phyloP scores from a whole-genome alignment of 1,140 invertebrate genomes.

The Melanaphis sacchari region DNA sequence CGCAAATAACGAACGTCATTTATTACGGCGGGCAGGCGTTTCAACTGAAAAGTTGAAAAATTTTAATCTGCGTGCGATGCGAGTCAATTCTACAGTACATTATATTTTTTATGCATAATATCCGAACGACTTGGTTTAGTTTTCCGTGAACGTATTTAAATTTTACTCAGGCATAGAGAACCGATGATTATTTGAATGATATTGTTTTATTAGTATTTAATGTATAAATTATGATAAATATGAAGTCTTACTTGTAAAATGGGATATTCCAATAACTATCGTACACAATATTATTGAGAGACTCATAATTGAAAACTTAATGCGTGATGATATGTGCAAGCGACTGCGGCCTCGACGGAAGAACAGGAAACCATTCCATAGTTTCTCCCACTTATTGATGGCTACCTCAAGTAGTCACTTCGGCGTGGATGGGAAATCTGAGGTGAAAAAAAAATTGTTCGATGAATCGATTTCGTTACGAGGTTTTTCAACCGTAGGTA shows the following conservation, averaged over 20 bases:
- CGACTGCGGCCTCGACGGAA: slow-evolving; percentile 51
- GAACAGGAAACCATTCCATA: slow-evolving; percentile 42
- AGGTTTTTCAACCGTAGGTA: slow-evolving; percentile 10
- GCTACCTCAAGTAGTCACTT: neutral
- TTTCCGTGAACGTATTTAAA: neutral
- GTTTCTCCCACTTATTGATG: slow-evolving; percentile 30
- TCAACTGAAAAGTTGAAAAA: neutral
- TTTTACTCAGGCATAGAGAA: rapidly evolving
- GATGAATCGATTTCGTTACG: slow-evolving; percentile 34
- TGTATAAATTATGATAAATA: neutral
- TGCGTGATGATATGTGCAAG: slow-evolving; percentile 27
- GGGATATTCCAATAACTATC: slow-evolving; percentile 38
- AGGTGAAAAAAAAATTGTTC: slow-evolving; percentile 17
- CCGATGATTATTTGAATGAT: neutral
- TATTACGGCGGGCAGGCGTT: neutral
- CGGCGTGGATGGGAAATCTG: neutral
- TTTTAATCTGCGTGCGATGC: neutral
- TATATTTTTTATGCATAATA: neutral
- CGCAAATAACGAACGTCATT: neutral
- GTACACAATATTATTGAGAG: slow-evolving; percentile 27
- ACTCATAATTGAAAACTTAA: slow-evolving; percentile 53
- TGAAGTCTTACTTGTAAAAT: slow-evolving; percentile 36
- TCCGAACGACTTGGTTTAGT: neutral
- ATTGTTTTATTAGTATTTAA: neutral
- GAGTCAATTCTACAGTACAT: neutral